Percentiles rank a stretch among this genome's conserved stretches.
Evolutionary conservation across 2,113 vertebrate genomes (phyloP).

Genomic region (Ageneiosus marmoratus): DNA sequence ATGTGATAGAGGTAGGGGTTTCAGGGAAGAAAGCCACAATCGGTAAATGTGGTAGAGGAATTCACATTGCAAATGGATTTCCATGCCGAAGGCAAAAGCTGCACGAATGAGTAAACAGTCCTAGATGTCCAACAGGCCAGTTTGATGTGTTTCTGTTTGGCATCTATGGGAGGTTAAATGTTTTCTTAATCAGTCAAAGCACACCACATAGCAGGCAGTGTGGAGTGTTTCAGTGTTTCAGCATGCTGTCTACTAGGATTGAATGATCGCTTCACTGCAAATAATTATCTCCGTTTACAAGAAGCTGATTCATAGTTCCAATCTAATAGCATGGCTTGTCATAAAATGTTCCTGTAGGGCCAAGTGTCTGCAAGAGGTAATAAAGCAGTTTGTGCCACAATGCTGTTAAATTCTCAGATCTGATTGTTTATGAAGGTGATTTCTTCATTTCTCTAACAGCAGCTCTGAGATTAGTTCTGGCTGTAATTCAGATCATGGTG

Average conservation of each 20-base stretch:
- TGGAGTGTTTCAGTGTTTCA: neutral
- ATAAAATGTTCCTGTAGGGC: neutral
- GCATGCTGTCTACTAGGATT: neutral
- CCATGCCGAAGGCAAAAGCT: constrained; percentile 27
- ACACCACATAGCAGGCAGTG: neutral
- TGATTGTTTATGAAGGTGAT: neutral
- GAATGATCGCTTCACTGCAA: constrained; percentile 5
- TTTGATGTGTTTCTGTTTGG: constrained; percentile 20
- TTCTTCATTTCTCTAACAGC: neutral
- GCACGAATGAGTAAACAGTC: constrained; percentile 13
- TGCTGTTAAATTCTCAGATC: neutral
- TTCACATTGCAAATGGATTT: constrained; percentile 29
- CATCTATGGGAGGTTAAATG: constrained; percentile 23
- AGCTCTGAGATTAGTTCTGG: neutral
- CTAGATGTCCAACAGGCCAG: constrained; percentile 13
- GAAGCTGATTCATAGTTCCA: constrained; percentile 28
- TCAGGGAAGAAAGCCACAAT: neutral
- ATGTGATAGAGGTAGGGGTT: constrained; percentile 9
- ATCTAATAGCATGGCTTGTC: neutral
- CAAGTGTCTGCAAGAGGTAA: neutral
- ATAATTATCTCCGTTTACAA: constrained; percentile 21
- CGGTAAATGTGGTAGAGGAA: constrained; percentile 23
- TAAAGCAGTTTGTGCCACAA: neutral
- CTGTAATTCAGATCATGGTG: neutral
- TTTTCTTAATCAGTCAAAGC: constrained; percentile 27